Conservation (phyloP, 2,113 vertebrate genomes). For the Pipra filicauda region DNA sequence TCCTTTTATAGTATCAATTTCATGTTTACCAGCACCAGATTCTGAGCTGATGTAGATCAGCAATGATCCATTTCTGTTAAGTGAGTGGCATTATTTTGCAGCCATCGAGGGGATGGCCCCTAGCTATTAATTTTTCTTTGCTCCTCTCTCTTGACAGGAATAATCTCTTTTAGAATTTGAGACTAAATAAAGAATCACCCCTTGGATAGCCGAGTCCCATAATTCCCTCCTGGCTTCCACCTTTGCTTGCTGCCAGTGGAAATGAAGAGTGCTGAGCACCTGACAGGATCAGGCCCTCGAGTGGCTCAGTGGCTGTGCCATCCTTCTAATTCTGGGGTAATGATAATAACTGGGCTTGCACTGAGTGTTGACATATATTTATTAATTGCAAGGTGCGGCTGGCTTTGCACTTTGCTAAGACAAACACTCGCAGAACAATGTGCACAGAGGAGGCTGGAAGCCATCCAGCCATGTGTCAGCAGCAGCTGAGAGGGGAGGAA, state of each 20-base stretch:
- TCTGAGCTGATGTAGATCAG: not conserved
- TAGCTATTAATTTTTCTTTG: constrained; percentile 29
- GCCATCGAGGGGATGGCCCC: not conserved
- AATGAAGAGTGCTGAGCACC: not conserved
- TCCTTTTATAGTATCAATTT: constrained; percentile 14
- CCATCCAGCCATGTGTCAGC: constrained; percentile 43
- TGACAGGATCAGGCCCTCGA: constrained; percentile 16
- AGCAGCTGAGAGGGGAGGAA: constrained; percentile 43
- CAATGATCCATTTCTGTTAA: not conserved
- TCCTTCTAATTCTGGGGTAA: constrained; percentile 48
- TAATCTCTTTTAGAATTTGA: constrained; percentile 24
- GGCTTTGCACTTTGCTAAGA: constrained; percentile 45
- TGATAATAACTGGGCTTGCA: constrained; percentile 54
- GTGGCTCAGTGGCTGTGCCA: constrained; percentile 9
- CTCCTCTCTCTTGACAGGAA: constrained; percentile 8
- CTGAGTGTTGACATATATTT: constrained; percentile 62
- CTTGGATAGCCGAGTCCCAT: not conserved
- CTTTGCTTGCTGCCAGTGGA: not conserved
- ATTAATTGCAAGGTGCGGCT: constrained; percentile 70
- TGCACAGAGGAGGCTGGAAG: constrained; percentile 45
- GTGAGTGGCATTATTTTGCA: not conserved
- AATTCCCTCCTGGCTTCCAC: not conserved
- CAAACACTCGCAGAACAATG: constrained; percentile 56
- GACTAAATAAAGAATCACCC: constrained; percentile 1
- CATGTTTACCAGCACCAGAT: not conserved